These are phyloP conservation scores for Brachionus paranguensis DNA, from an alignment of 1,140 invertebrate genomes.

Conservation along the genomic window DNA sequence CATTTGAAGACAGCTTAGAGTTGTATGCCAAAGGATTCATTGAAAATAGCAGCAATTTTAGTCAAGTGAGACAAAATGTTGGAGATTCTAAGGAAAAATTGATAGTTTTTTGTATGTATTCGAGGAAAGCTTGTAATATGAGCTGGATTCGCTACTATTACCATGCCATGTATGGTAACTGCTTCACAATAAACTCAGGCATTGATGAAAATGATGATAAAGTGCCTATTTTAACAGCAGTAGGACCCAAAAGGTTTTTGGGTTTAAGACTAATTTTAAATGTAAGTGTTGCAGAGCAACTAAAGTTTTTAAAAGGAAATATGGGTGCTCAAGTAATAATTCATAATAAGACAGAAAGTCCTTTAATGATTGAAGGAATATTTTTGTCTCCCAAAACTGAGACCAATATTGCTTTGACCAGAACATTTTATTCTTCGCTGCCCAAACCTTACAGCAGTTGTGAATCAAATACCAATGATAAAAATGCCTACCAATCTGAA, in stretches of 20 bases:
- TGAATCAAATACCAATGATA: background rate
- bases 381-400: background rate
- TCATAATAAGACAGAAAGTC: background rate
- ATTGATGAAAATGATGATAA: background rate
- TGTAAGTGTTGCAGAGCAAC: background rate
- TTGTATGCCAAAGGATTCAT: background rate
- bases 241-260: background rate
- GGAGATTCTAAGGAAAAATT: background rate
- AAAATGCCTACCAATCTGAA: background rate
- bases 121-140: background rate
- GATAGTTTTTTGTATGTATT: background rate
- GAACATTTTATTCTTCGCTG: background rate
- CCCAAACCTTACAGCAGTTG: slow-evolving; percentile 11
- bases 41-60: background rate
- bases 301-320: background rate
- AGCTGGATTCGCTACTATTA: background rate
- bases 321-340: background rate
- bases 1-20: background rate
- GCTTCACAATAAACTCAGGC: background rate
- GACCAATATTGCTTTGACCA: background rate
- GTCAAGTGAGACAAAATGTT: background rate
- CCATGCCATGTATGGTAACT: background rate
- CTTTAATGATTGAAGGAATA: background rate
- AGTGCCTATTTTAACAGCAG: background rate
- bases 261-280: background rate